A percentile compares a stretch with the other conserved stretches of the same genome.
Evolutionary conservation across 2,797 vertebrate species (phyloP).

Genomic region (Paguma larvata): DNA sequence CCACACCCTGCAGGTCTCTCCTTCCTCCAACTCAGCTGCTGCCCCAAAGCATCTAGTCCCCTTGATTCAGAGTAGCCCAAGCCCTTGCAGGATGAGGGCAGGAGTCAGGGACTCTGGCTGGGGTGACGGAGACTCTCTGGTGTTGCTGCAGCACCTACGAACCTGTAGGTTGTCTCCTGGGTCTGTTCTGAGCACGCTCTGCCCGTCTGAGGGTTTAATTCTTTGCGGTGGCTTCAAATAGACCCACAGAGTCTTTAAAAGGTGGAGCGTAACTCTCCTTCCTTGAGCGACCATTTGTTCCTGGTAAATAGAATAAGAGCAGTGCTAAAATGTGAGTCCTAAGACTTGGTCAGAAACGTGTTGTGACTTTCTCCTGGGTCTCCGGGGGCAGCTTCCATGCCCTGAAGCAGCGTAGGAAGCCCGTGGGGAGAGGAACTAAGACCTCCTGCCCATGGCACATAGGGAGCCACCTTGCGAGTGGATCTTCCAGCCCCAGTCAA

Average conservation of each 20-base stretch:
- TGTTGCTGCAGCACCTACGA: background rate
- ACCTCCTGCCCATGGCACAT: background rate
- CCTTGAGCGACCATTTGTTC: background rate
- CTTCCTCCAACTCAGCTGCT: background rate
- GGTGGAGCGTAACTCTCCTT: background rate
- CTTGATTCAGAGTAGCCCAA: background rate
- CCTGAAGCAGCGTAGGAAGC: background rate
- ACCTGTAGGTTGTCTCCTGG: background rate
- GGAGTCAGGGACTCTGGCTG: background rate
- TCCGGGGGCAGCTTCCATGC: background rate
- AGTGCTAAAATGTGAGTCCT: background rate
- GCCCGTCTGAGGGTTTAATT: background rate
- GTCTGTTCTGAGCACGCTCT: background rate
- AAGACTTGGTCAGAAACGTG: background rate
- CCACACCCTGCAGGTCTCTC: background rate
- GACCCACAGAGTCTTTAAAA: background rate
- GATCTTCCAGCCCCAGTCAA: background rate
- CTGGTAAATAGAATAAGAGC: background rate
- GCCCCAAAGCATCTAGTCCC: background rate
- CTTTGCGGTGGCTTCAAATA: conserved; percentile 3
- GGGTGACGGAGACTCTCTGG: background rate
- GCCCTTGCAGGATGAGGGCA: background rate
- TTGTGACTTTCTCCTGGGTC: conserved; percentile 4
- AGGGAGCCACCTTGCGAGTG: background rate
- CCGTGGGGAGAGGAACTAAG: background rate